Evolutionary conservation across 2,888 invertebrate genomes (phyloP).

Genomic region (Panzeria rudis): DNA sequence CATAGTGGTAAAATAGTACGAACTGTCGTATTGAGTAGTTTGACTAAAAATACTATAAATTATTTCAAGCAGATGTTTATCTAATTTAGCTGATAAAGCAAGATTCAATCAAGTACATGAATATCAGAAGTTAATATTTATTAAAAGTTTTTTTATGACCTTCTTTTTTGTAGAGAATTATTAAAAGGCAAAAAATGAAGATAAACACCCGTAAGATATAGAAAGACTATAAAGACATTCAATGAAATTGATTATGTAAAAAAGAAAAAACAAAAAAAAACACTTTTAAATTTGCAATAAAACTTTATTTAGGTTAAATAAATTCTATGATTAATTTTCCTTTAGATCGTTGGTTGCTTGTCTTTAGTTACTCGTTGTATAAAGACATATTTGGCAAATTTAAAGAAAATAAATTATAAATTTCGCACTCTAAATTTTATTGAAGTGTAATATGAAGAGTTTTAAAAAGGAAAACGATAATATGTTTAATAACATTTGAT

Average conservation of each 20-base stretch:
- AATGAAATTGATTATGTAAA: conserved; percentile 7
- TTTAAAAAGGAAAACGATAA: background rate
- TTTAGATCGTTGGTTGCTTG: background rate
- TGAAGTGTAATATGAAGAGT: conserved; percentile 13
- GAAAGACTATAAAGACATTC: background rate
- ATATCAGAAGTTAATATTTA: conserved; percentile 25
- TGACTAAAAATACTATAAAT: background rate
- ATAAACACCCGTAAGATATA: background rate
- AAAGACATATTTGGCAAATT: conserved; percentile 6
- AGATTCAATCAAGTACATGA: conserved; percentile 22
- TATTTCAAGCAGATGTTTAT: conserved; percentile 65
- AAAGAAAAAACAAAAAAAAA: background rate
- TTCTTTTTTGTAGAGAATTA: background rate
- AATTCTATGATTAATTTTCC: conserved; percentile 25
- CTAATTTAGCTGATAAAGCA: conserved; percentile 65
- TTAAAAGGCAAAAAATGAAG: background rate
- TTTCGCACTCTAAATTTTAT: background rate
- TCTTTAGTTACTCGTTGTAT: background rate
- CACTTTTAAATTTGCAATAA: conserved; percentile 9
- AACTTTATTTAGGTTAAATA: conserved; percentile 27
- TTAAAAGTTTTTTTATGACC: background rate
- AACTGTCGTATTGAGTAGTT: conserved; percentile 23
- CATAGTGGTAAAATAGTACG: conserved; percentile 23
- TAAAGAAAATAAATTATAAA: background rate
- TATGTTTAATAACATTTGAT: background rate